Evolutionary conservation across 2,113 vertebrate genomes (phyloP).

Genomic region (Gopherus evgoodei): DNA sequence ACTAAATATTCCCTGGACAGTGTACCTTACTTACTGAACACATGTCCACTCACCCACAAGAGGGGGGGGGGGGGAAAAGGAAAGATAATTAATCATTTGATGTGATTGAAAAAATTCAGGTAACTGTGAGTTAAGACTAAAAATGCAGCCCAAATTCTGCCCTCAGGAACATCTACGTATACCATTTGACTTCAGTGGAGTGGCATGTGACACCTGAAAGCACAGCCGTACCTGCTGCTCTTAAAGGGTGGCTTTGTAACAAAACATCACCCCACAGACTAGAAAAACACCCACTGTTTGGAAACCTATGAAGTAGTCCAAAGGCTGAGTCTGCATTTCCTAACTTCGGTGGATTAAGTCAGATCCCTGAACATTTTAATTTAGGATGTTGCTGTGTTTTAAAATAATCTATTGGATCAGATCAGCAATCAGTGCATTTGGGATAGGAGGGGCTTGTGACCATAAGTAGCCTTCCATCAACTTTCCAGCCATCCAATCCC

Average conservation of each 20-base stretch:
- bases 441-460: neutral
- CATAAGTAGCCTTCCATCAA: neutral
- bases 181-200: neutral
- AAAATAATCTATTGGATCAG: neutral
- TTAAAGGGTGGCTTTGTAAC: neutral
- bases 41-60: neutral
- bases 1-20: neutral
- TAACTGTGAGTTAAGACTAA: neutral
- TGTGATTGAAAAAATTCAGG: neutral
- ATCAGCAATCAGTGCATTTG: neutral
- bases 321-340: neutral
- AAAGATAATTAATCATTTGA: slow-evolving; percentile 18
- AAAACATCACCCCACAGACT: neutral
- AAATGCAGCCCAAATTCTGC: neutral
- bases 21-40: neutral
- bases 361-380: neutral
- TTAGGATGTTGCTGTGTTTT: neutral
- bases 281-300: slow-evolving; percentile 45
- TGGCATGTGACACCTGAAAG: neutral
- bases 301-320: neutral
- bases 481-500: fast-evolving
- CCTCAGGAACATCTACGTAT: slow-evolving; percentile 16
- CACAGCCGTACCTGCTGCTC: neutral
- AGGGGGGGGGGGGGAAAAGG: no score
- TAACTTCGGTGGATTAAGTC: neutral